These are phyloP conservation scores for Junco hyemalis DNA, from an alignment of 2,113 vertebrate species.

Conservation along the genomic window DNA sequence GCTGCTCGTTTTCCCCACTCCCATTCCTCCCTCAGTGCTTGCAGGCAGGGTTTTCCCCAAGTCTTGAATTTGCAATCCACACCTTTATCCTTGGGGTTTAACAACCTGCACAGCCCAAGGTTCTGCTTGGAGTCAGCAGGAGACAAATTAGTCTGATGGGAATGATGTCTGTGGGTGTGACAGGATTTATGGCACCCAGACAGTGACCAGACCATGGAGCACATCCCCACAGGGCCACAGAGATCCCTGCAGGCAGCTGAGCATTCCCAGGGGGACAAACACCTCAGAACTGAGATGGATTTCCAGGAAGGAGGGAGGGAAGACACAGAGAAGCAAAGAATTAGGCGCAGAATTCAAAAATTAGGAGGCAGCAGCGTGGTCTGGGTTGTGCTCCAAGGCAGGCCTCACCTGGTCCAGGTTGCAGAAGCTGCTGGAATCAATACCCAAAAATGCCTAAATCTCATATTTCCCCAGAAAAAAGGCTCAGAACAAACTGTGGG, in stretches of 20 bases:
- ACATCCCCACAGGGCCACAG: background rate
- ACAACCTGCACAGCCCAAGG: background rate
- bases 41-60: background rate
- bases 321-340: background rate
- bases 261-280: background rate
- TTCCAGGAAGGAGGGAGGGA: background rate
- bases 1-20: background rate
- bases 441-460: background rate
- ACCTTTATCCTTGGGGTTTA: background rate
- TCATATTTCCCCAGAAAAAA: background rate
- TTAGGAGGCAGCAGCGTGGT: accelerated
- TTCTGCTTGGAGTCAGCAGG: background rate
- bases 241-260: background rate
- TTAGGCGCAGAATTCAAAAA: background rate
- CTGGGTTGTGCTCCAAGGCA: background rate
- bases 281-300: background rate
- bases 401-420: background rate
- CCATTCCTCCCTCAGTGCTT: background rate
- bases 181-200: background rate
- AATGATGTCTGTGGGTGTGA: background rate
- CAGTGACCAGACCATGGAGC: background rate
- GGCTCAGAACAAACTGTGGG: accelerated
- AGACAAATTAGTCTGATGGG: background rate
- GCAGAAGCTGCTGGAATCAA: background rate
- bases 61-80: background rate